phyloP scores from a whole-genome alignment of 2,888 invertebrate genomes.

The Drosophila pegasa region DNA sequence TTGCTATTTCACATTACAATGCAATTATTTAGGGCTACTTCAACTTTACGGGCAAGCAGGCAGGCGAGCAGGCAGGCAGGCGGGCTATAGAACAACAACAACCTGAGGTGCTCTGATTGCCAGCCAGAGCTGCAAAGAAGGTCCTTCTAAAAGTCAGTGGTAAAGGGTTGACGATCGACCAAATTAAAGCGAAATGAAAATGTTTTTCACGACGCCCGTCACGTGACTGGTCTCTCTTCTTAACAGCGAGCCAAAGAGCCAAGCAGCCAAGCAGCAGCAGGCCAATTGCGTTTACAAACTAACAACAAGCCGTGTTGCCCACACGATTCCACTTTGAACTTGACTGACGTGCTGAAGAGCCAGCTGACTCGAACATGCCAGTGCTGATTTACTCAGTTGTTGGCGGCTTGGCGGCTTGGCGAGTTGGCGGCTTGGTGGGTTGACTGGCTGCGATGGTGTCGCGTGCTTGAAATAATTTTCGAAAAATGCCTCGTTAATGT shows the following conservation, averaged over 20 bases:
- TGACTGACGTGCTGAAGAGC: slow-evolving; percentile 74
- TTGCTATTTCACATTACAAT: slow-evolving; percentile 81
- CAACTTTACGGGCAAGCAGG: slow-evolving; percentile 52
- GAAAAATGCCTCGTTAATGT: slow-evolving; percentile 82
- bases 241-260: neutral
- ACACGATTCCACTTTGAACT: slow-evolving; percentile 71
- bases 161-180: slow-evolving; percentile 81
- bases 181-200: slow-evolving; percentile 75
- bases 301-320: slow-evolving; percentile 39
- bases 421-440: neutral
- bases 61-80: slow-evolving; percentile 13
- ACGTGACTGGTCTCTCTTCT: slow-evolving; percentile 48
- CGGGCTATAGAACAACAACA: slow-evolving; percentile 22
- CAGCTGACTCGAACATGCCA: slow-evolving; percentile 50
- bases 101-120: slow-evolving; percentile 71
- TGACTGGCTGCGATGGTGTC: slow-evolving; percentile 42
- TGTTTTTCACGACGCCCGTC: slow-evolving; percentile 48
- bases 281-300: slow-evolving; percentile 45
- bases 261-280: slow-evolving; percentile 5
- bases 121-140: slow-evolving; percentile 43
- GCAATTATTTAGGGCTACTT: slow-evolving; percentile 82
- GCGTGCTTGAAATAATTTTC: slow-evolving; percentile 82
- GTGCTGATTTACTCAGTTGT: slow-evolving; percentile 10
- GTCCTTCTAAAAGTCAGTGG: slow-evolving; percentile 26
- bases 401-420: slow-evolving; percentile 13